Conservation (phyloP, 2,797 vertebrate genomes). For the Helicolenus hilgendorfi region DNA sequence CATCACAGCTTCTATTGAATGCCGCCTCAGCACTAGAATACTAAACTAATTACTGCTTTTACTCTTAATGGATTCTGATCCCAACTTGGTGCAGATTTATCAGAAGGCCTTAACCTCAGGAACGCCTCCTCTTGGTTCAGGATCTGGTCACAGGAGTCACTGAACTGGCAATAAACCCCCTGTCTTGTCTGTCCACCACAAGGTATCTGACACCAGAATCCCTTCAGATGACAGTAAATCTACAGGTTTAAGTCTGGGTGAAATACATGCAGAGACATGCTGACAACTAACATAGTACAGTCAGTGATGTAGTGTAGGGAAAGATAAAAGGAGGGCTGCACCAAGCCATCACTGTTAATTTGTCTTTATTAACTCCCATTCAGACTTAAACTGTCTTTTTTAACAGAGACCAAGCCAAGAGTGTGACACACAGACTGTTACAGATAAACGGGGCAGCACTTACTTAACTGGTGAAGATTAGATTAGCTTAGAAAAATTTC, state of each 20-base stretch:
- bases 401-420: not conserved
- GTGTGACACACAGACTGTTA: not conserved
- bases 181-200: not conserved
- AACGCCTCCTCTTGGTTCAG: conserved; percentile 45
- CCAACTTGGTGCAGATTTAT: conserved; percentile 64
- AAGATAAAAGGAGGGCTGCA: not conserved
- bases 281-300: not conserved
- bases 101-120: conserved; percentile 43
- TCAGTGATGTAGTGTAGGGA: not conserved
- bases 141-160: conserved; percentile 43
- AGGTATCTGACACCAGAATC: conserved; percentile 18
- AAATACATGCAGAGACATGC: not conserved
- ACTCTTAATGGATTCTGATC: conserved; percentile 66
- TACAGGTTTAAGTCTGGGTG: not conserved
- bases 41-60: conserved; percentile 83
- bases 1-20: conserved; percentile 64
- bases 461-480: not conserved
- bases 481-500: not conserved
- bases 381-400: not conserved
- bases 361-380: not conserved
- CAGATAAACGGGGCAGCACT: not conserved
- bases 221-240: not conserved
- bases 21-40: conserved; percentile 74
- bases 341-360: not conserved
- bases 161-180: conserved; percentile 26